Conservation (phyloP, 2,888 invertebrate genomes). For the Calephelis perditalis region DNA sequence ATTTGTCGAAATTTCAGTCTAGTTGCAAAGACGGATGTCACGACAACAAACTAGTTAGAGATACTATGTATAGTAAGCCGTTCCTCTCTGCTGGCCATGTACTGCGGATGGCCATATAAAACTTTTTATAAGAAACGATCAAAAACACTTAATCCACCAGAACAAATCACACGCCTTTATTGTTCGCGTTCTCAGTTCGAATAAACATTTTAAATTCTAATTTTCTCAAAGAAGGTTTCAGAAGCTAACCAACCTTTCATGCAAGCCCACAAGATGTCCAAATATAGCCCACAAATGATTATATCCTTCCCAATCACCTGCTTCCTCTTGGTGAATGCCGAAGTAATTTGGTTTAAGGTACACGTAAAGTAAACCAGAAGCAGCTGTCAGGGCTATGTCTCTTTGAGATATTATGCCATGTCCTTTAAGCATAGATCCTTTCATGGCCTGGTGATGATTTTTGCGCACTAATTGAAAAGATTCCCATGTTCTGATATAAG, state of each 20-base stretch:
- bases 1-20: no score
- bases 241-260: not conserved
- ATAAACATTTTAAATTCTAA: no score
- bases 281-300: not conserved
- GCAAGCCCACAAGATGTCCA: not conserved
- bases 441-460: conserved; percentile 1
- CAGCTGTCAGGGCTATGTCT: not conserved
- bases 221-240: no score
- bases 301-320: not conserved
- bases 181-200: no score
- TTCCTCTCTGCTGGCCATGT: no score
- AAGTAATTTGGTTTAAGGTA: conserved; percentile 1
- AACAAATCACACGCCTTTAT: no score
- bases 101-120: no score
- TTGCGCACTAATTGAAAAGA: conserved; percentile 2
- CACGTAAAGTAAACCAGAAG: not conserved
- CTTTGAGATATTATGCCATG: conserved; percentile 3
- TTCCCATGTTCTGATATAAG: not conserved
- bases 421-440: not conserved
- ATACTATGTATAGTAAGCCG: no score
- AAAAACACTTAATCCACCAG: no score
- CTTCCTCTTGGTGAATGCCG: not conserved
- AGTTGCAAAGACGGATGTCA: no score
- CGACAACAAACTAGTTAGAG: no score
- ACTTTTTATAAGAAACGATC: no score